Base-by-base conservation (phyloP, 2,113 vertebrate genomes). In the Odocoileus hemionus region DNA sequence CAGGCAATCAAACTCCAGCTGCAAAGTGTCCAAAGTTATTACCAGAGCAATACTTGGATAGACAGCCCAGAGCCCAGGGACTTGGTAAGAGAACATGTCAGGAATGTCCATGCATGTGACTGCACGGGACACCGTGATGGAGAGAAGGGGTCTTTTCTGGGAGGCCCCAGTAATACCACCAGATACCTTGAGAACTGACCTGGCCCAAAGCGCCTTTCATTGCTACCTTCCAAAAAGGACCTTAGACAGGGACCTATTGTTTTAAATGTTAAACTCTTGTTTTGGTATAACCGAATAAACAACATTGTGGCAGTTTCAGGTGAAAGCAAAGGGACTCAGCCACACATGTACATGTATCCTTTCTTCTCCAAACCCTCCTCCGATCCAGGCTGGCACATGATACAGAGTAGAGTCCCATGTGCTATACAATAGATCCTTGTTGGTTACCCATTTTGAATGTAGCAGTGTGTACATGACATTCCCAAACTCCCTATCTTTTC, bases 61-160 rank as follows among this genome's bases (percentile, higher is more conserved):
- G 52, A 43, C 16, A 82, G 54, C 23, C 57, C 10, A 55, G 57
- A 76, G 17, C 36, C 88, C 15, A 89, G 17, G 23, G 30, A 17
- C 21, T 10, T 64, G 57, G 30, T 50, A n/a, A n/a, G 21, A 14
- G 60, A 15, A 39, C 23, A 2, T 17, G 30, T 47, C 10, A 11
- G 84, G 17, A 76, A 19, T 74, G 36, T 39, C 16, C 30, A 45
- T 61, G 58, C 28, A 16, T 2, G 6, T 30, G 14, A n/a, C 21
- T n/a, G 16, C 36, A 6, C 33, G 28, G 7, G 0, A 0, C 21
- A 19, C 13, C 36, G 23, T 8, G 15, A 21, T 45, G 17, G 6
- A 5, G 9, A n/a, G n/a, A 19, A 70, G 14, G 58, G 57, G n/a
- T 3, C 25, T 85, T 84, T 79, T 74, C 58, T 50, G 39, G 52